Evolutionary conservation across 2,888 invertebrate species (phyloP).

Genomic region (Opisthograptis luteolata): DNA sequence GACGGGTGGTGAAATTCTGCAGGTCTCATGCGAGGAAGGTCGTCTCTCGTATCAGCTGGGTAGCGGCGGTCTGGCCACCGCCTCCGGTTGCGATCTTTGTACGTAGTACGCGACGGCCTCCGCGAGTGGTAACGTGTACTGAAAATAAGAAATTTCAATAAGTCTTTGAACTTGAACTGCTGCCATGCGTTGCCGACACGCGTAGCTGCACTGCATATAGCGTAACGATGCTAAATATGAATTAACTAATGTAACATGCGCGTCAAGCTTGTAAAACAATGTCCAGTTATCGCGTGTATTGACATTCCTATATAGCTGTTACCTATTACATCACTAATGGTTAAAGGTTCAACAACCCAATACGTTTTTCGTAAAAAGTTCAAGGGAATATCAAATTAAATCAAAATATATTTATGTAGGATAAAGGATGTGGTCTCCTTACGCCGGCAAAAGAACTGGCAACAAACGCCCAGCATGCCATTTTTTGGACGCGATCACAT

Average conservation of each 20-base stretch:
- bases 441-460: no score
- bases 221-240: slow-evolving; percentile 31
- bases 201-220: slow-evolving; percentile 37
- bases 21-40: slow-evolving; percentile 33
- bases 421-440: no score
- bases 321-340: no score
- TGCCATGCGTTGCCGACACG: slow-evolving; percentile 46
- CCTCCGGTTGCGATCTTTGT: slow-evolving; percentile 65
- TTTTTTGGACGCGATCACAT: no score
- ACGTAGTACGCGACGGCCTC: slow-evolving; percentile 61
- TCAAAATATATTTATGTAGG: no score
- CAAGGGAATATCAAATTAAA: no score
- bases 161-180: slow-evolving; percentile 55
- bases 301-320: no score
- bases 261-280: slow-evolving; percentile 1
- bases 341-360: no score
- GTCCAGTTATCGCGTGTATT: not conserved
- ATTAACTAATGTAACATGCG: slow-evolving; percentile 33
- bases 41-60: slow-evolving; percentile 37
- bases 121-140: slow-evolving; percentile 61
- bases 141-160: slow-evolving; percentile 42
- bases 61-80: slow-evolving; percentile 58
- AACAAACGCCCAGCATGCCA: no score
- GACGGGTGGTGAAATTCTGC: slow-evolving; percentile 39
- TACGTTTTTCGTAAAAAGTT: no score